These are phyloP conservation scores for Suillia variegata DNA, from an alignment of 2,888 invertebrate species.

Conservation along the genomic window DNA sequence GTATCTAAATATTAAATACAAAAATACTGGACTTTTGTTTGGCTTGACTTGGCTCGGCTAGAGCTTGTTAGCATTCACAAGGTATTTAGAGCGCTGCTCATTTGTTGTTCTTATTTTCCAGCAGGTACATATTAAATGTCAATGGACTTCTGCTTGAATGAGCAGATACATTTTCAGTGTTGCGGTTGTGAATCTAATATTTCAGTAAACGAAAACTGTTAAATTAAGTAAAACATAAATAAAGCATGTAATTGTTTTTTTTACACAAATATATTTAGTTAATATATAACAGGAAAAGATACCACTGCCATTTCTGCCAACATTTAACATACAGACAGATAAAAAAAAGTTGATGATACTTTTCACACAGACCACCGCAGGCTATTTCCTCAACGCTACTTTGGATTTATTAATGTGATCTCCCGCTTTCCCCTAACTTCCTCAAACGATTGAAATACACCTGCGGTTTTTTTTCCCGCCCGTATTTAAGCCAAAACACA, in stretches of 20 bases:
- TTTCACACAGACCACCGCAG: not conserved
- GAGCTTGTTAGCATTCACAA: not conserved
- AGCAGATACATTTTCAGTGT: no score
- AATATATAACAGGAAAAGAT: no score
- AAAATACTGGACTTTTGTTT: not conserved
- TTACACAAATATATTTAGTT: no score
- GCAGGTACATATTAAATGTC: constrained; percentile 50
- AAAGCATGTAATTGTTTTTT: no score
- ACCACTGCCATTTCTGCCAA: no score
- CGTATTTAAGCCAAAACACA: not conserved
- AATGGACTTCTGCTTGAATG: constrained; percentile 55
- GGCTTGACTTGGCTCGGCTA: not conserved
- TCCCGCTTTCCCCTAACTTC: no score
- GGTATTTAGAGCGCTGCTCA: constrained; percentile 24
- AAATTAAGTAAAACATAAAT: no score
- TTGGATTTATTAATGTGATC: not conserved
- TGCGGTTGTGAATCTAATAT: no score
- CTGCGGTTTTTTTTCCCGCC: constrained; percentile 21
- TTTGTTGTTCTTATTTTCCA: not conserved
- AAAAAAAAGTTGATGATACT: no score
- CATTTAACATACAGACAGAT: no score
- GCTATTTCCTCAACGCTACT: not conserved
- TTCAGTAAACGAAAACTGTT: no score
- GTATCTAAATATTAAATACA: no score
- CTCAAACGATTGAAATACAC: constrained; percentile 13